Evolutionary conservation across 2,888 invertebrate genomes (phyloP).

Genomic region (Lacanobia wlatinum): DNA sequence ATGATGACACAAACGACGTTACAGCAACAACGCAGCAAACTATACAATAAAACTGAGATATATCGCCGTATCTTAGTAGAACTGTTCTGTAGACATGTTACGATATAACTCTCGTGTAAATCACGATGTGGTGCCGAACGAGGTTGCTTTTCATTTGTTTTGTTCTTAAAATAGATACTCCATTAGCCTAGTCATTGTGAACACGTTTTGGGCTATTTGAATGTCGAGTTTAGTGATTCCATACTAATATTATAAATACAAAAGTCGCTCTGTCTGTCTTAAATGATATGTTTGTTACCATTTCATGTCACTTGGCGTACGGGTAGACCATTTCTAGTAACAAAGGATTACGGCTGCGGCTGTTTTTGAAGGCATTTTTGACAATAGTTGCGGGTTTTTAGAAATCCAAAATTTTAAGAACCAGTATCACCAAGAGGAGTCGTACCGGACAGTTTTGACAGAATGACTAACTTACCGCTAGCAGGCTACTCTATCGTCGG

Average conservation of each 20-base stretch:
- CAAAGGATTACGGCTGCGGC: too few species aligned
- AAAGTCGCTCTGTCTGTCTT: too few species aligned
- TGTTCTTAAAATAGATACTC: constrained; percentile 2
- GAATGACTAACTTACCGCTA: too few species aligned
- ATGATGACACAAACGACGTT: constrained; percentile 10
- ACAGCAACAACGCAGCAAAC: constrained; percentile 3
- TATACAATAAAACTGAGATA: constrained; percentile 33
- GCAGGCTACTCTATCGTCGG: too few species aligned
- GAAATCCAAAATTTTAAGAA: too few species aligned
- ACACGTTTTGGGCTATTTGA: background rate
- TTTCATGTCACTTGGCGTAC: too few species aligned
- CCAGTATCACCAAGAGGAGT: too few species aligned
- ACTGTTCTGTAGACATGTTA: constrained; percentile 10
- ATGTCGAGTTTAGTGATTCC: background rate
- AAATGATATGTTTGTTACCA: too few species aligned
- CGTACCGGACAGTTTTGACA: too few species aligned
- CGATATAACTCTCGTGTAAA: constrained; percentile 1
- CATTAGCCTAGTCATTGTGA: background rate
- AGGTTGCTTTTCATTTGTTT: constrained; percentile 6
- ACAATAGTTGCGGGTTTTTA: too few species aligned
- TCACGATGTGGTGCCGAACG: background rate
- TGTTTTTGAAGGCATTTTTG: too few species aligned
- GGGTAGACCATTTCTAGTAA: too few species aligned
- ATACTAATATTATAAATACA: background rate
- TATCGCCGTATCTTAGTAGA: constrained; percentile 8